Conservation (phyloP, 2,797 vertebrate species). For the Gymnothorax javanicus region DNA sequence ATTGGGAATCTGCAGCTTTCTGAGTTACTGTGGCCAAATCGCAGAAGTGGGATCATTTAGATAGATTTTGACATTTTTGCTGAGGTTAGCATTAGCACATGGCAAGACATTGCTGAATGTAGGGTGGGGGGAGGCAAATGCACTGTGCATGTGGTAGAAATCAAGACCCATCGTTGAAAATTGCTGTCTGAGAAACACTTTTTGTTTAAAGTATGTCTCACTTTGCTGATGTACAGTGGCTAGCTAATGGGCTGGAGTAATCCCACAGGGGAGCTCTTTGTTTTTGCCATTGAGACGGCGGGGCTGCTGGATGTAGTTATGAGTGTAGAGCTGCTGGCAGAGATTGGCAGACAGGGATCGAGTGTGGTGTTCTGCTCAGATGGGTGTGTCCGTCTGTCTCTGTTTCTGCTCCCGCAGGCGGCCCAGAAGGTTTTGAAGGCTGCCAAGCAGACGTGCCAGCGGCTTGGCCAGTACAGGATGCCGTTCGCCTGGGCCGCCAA, state of each 20-base stretch:
- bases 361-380: background rate
- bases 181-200: background rate
- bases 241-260: background rate
- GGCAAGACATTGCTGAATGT: background rate
- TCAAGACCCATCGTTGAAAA: background rate
- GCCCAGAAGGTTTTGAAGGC: conserved; percentile 94
- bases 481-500: conserved; percentile 97
- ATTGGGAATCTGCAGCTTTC: background rate
- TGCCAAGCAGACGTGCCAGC: conserved; percentile 91
- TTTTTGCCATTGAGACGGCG: background rate
- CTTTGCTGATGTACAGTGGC: background rate
- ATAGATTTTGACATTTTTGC: background rate
- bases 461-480: conserved; percentile 93
- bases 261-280: background rate
- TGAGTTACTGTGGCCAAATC: background rate
- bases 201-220: background rate
- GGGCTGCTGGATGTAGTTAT: background rate
- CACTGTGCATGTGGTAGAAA: background rate
- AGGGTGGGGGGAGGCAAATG: background rate
- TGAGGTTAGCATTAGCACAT: background rate
- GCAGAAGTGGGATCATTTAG: background rate
- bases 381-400: background rate
- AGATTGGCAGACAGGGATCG: background rate
- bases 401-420: conserved; percentile 65
- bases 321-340: background rate